phyloP scores from a whole-genome alignment of 1,140 invertebrate genomes.

The Atta cephalotes region DNA sequence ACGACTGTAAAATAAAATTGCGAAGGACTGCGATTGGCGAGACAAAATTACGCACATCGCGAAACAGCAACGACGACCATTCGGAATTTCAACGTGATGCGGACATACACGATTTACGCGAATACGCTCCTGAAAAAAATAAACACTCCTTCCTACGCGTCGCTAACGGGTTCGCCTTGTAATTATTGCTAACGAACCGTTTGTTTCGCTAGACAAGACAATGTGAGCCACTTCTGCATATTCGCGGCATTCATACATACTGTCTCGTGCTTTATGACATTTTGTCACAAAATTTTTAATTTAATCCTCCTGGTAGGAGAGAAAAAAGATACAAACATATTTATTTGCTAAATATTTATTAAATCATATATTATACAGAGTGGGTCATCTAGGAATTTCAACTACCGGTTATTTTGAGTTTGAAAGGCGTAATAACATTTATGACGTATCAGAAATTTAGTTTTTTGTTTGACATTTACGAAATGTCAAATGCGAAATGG shows the following conservation, averaged over 20 bases:
- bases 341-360: too few relatives aligned
- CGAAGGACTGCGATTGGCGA: neutral
- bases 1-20: constrained; percentile 12
- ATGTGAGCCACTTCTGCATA: constrained; percentile 58
- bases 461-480: too few relatives aligned
- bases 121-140: constrained; percentile 17
- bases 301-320: constrained; percentile 10
- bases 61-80: neutral
- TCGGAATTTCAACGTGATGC: constrained; percentile 6
- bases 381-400: too few relatives aligned
- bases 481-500: too few relatives aligned
- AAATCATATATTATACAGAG: neutral
- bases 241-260: neutral
- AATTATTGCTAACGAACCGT: constrained; percentile 77
- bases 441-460: too few relatives aligned
- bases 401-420: too few relatives aligned
- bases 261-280: neutral
- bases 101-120: neutral
- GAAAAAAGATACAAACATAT: neutral
- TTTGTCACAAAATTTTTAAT: neutral
- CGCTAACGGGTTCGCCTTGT: constrained; percentile 70
- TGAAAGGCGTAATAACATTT: too few relatives aligned
- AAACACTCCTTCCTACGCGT: constrained; percentile 54
- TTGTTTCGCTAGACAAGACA: constrained; percentile 72
- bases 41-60: constrained; percentile 29